phyloP scores from a whole-genome alignment of 30 jellyfish, hydroid and myxozoan genomes.

The Turritopsis dohrnii region DNA sequence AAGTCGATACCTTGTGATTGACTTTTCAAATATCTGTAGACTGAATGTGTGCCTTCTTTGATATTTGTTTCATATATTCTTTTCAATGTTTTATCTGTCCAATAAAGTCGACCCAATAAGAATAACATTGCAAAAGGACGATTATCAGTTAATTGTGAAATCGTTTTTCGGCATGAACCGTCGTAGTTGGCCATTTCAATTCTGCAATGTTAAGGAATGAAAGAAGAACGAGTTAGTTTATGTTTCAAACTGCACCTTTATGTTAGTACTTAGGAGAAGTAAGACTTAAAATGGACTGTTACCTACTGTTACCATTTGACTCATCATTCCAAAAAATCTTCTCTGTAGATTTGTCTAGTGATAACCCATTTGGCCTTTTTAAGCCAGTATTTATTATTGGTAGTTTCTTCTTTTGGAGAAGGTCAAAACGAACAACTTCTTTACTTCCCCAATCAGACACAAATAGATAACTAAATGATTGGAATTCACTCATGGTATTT shows the following conservation, averaged over 20 bases:
- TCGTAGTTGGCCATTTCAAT: conserved; percentile 19
- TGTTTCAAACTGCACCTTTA: too few species aligned
- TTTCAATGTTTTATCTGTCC: background rate
- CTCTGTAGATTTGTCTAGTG: background rate
- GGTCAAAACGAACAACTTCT: background rate
- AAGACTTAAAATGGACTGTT: too few species aligned
- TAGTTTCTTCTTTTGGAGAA: background rate
- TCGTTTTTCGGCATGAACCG: conserved; percentile 1
- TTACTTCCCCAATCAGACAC: conserved; percentile 17
- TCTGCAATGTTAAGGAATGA: too few species aligned
- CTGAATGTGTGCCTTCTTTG: background rate
- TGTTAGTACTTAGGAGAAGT: too few species aligned
- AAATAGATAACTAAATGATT: background rate
- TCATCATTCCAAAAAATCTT: background rate
- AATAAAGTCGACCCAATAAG: background rate
- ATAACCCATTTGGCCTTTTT: background rate
- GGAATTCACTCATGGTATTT: background rate
- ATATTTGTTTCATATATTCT: background rate
- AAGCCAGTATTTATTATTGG: background rate
- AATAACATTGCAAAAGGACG: background rate
- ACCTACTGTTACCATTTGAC: background rate
- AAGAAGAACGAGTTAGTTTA: too few species aligned
- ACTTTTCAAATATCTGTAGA: background rate
- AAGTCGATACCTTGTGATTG: background rate
- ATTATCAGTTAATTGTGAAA: background rate